A percentile compares a stretch with the other conserved stretches of the same genome.
These are phyloP conservation scores for Standfussiana lucernea DNA, from an alignment of 2,888 invertebrate genomes.

Conservation along the genomic window DNA sequence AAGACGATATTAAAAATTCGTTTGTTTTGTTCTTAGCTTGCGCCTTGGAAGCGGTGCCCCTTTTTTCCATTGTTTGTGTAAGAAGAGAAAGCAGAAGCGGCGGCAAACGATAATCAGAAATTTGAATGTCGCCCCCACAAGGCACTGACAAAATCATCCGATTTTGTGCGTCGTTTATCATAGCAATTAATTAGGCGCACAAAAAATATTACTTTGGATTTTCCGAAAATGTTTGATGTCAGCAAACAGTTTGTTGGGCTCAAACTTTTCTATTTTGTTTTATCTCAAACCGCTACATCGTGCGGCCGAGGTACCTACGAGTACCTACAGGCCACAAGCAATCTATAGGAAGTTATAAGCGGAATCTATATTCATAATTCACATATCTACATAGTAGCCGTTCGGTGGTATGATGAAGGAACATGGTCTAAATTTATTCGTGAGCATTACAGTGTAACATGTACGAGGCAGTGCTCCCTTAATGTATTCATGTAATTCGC, in stretches of 20 bases:
- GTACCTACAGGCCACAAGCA: slow-evolving; percentile 28
- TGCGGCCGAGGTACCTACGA: slow-evolving; percentile 43
- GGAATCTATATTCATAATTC: slow-evolving; percentile 83
- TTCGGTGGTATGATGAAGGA: slow-evolving; percentile 86
- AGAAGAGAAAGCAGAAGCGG: slow-evolving; percentile 85
- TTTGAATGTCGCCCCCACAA: slow-evolving; percentile 88
- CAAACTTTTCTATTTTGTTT: slow-evolving; percentile 74
- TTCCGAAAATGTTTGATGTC: slow-evolving; percentile 78
- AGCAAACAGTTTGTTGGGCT: slow-evolving; percentile 75
- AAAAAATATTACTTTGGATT: slow-evolving; percentile 82
- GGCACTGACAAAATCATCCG: slow-evolving; percentile 85
- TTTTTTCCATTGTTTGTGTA: slow-evolving; percentile 89
- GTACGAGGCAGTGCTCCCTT: slow-evolving; percentile 88
- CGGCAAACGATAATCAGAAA: slow-evolving; percentile 88
- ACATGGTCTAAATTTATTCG: slow-evolving; percentile 89
- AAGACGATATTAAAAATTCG: slow-evolving; percentile 91
- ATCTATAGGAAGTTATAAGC: slow-evolving; percentile 73
- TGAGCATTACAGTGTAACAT: slow-evolving; percentile 90
- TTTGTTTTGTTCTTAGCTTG: slow-evolving; percentile 90
- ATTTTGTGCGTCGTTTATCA: slow-evolving; percentile 88
- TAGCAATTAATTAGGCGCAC: slow-evolving; percentile 86
- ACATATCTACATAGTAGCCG: slow-evolving; percentile 85
- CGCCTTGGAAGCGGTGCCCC: slow-evolving; percentile 87
- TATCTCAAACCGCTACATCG: slow-evolving; percentile 64
- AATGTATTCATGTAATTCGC: slow-evolving; percentile 91